Base-by-base conservation (phyloP, 1,140 invertebrate genomes). In the Drosophila parabipectinata region DNA sequence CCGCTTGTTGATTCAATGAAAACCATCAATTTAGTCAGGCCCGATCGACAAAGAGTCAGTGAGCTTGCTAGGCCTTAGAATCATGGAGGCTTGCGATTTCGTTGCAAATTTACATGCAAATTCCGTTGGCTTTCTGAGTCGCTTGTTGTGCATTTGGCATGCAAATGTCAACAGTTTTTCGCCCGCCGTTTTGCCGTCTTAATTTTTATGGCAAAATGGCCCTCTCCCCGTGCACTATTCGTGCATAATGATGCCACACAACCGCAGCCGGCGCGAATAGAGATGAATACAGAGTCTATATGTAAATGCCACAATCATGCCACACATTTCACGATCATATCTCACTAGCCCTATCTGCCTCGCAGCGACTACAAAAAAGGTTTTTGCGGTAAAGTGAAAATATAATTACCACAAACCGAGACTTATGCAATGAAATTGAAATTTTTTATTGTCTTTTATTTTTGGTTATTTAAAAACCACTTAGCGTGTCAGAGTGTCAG, bases 101-200 rank as follows among this genome's bases (percentile, higher is more conserved):
- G 34, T 30, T 14, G 32, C 47, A 45, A 58, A 72, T 81, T 67
- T 61, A 75, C 58, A 82, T 82, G 78, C 78, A 64, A 88, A 87
- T 72, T 60, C 45, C 50, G 63, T 75, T 82, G 76, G 51, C 48
- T 79, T 78, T 77, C 77, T 72, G 82, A 87, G 47, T 82, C 63
- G 75, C 71, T 81, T 67, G 41, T 53, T 60, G 72, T 79, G 76
- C 80, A 84, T 87, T 76, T 62, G 74, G 83, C 83, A 87, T 88
- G 79, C 83, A 83, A 87, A 83, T 87, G 83, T 87, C 78, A 85
- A 78, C 72, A 69, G 73, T 81, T 74, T 79, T 68, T 55, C 34
- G 14, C 39, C 39, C n/a, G 39, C 39, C 39, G 39, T 15, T 45
- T 58, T 58, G 45, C 9, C 41, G 34, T 69, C 44, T 58, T 24